phyloP scores from a whole-genome alignment of 2,797 vertebrate genomes.

The Chiloscyllium punctatum region DNA sequence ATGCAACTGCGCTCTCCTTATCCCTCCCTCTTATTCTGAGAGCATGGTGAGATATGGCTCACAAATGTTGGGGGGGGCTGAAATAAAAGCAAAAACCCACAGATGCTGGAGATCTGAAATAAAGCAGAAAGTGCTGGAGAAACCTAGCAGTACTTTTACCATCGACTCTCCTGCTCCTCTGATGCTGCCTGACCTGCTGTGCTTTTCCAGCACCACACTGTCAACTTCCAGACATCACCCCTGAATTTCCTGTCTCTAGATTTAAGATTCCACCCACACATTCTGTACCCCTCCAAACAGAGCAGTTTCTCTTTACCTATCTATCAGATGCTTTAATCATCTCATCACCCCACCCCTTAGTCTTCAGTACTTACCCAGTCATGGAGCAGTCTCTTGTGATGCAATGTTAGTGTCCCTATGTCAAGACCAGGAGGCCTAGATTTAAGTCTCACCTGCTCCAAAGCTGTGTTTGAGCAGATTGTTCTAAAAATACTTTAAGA shows the following conservation, averaged over 20 bases:
- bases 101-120: no score
- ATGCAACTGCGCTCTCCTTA: neutral
- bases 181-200: no score
- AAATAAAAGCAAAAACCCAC: neutral
- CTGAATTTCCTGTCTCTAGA: neutral
- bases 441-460: no score
- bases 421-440: no score
- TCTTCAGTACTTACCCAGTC: neutral
- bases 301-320: neutral
- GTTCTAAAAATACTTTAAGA: neutral
- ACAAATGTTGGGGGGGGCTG: neutral
- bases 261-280: neutral
- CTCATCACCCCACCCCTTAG: neutral
- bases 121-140: no score
- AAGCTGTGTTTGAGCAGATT: no score
- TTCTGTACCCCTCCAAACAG: neutral
- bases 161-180: no score
- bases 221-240: neutral
- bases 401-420: no score
- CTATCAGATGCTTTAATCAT: neutral
- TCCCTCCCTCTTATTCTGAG: neutral
- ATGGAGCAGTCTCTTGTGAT: no score
- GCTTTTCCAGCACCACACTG: no score
- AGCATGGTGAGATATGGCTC: neutral
- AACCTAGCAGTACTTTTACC: no score